Evolutionary conservation across 2,888 invertebrate genomes (phyloP).

Genomic region (Epistrophe eligans): DNA sequence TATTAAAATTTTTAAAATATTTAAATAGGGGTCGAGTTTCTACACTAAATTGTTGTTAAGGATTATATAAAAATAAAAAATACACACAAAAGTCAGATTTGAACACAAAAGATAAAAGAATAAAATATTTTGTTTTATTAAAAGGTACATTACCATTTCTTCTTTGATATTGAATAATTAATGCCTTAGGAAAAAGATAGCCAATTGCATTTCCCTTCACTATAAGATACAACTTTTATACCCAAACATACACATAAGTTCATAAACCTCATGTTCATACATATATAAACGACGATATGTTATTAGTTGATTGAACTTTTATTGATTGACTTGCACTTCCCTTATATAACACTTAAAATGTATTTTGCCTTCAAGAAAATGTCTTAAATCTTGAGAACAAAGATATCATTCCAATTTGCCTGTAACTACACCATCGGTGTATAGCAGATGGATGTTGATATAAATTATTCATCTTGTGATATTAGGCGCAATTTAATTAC

Average conservation of each 20-base stretch:
- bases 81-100: too few species aligned
- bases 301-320: conserved; percentile 63
- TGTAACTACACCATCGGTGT: not conserved
- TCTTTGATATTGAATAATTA: too few species aligned
- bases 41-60: too few species aligned
- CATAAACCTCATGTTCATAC: not conserved
- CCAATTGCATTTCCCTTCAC: not conserved
- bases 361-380: conserved; percentile 6
- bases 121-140: too few species aligned
- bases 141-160: too few species aligned
- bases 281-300: not conserved
- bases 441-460: not conserved
- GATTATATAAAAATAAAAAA: too few species aligned
- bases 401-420: conserved; percentile 7
- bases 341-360: not conserved
- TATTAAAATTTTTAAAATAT: too few species aligned
- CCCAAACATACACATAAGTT: not conserved
- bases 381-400: not conserved
- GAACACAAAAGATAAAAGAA: too few species aligned
- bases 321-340: conserved; percentile 64
- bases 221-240: not conserved
- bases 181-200: too few species aligned
- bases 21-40: too few species aligned
- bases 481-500: conserved; percentile 10
- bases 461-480: conserved; percentile 24